Conservation (phyloP, 2,888 invertebrate genomes). For the Stenurella melanura region DNA sequence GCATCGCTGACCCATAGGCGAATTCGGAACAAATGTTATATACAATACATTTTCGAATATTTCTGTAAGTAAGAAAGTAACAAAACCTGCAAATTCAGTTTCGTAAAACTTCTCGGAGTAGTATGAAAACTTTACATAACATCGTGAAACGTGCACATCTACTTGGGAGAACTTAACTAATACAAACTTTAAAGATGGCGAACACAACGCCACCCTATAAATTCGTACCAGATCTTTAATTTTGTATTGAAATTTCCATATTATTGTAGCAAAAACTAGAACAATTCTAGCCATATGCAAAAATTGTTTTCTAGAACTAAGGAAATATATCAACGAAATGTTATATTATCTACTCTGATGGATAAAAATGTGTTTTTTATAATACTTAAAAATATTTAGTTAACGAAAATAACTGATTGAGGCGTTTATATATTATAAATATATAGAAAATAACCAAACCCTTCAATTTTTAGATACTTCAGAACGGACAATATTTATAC, state of each 20-base stretch:
- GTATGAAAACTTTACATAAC: constrained; percentile 15
- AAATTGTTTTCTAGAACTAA: too few species aligned
- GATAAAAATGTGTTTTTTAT: too few species aligned
- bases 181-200: constrained; percentile 19
- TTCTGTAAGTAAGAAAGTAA: constrained; percentile 1
- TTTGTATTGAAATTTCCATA: background rate
- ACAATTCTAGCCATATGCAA: background rate
- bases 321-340: too few species aligned
- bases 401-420: too few species aligned
- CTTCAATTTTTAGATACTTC: too few species aligned
- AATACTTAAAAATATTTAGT: too few species aligned
- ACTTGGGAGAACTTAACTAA: constrained; percentile 16
- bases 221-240: background rate
- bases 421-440: too few species aligned
- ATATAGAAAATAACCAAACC: too few species aligned
- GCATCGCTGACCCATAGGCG: background rate
- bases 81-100: constrained; percentile 12
- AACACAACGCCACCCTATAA: background rate
- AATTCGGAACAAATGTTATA: background rate
- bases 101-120: constrained; percentile 4
- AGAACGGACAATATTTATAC: too few species aligned
- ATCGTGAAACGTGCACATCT: constrained; percentile 19
- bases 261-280: background rate
- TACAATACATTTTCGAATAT: background rate
- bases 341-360: too few species aligned